A percentile compares a stretch with the other conserved stretches of the same genome.
phyloP scores from a whole-genome alignment of 2,113 vertebrate genomes.

The Erinaceus europaeus region DNA sequence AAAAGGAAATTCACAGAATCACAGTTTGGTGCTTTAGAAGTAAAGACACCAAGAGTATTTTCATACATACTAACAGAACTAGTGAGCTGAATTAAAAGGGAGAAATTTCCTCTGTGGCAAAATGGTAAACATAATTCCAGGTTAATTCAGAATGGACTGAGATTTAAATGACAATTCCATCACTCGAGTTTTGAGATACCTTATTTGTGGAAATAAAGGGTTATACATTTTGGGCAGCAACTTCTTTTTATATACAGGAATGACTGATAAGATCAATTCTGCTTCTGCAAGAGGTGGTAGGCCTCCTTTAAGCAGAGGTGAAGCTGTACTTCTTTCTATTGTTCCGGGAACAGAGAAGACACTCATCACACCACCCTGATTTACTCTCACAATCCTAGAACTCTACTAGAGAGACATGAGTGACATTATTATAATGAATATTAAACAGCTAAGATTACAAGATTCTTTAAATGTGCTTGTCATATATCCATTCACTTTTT shows the following conservation, averaged over 20 bases:
- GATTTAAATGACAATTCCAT: background rate
- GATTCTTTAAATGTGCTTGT: background rate
- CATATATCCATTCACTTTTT: background rate
- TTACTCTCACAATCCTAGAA: background rate
- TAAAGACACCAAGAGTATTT: background rate
- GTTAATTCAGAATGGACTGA: background rate
- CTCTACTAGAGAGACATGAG: background rate
- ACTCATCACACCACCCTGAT: background rate
- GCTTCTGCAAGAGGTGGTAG: background rate
- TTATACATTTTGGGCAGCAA: background rate
- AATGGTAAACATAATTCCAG: background rate
- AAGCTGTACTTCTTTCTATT: background rate
- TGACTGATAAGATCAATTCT: background rate
- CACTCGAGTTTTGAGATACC: background rate
- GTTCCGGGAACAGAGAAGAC: background rate
- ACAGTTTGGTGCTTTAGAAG: background rate
- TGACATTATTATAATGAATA: background rate
- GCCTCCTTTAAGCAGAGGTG: background rate
- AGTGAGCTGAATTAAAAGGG: background rate
- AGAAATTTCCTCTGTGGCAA: background rate
- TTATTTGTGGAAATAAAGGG: constrained; percentile 14
- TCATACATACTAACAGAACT: background rate
- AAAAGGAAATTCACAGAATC: background rate
- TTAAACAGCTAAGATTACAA: background rate
- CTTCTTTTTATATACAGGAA: background rate